Evolutionary conservation across 1,140 invertebrate species (phyloP).

Genomic region (Philotrypesis tridentata): DNA sequence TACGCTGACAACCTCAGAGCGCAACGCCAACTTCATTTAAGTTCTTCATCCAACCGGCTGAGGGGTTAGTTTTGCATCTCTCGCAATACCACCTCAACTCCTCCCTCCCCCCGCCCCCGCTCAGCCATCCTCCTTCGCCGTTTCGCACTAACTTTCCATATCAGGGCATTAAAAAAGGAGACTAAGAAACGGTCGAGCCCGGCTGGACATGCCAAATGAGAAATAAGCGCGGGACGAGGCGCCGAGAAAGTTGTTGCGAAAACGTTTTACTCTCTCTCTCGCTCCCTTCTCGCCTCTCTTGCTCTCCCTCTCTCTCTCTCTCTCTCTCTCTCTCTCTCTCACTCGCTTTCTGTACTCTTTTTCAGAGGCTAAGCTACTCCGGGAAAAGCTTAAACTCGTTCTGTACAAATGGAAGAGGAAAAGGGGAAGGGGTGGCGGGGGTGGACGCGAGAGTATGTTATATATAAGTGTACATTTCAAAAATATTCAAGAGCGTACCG

Average conservation of each 20-base stretch:
- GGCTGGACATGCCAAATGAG: neutral
- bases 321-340: neutral
- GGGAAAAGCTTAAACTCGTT: neutral
- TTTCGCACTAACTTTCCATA: conserved; percentile 51
- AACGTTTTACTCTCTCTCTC: neutral
- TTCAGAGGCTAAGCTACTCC: neutral
- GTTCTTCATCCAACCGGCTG: conserved; percentile 42
- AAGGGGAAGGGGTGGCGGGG: too few species aligned
- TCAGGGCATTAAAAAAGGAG: conserved; percentile 33
- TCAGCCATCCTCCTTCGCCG: neutral
- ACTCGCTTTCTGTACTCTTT: neutral
- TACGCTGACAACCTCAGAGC: neutral
- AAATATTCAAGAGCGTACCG: neutral
- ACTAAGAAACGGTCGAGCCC: neutral
- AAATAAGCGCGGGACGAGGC: neutral
- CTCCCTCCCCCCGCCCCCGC: too few species aligned
- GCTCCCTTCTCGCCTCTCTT: too few species aligned
- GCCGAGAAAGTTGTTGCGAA: neutral
- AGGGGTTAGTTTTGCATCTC: neutral
- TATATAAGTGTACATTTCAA: neutral
- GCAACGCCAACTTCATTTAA: conserved; percentile 57
- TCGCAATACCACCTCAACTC: conserved; percentile 35
- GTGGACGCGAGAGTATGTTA: too few species aligned
- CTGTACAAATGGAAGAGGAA: neutral
- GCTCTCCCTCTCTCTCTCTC: neutral